phyloP scores from a whole-genome alignment of 2,888 invertebrate genomes.

The Acrobasis suavella region DNA sequence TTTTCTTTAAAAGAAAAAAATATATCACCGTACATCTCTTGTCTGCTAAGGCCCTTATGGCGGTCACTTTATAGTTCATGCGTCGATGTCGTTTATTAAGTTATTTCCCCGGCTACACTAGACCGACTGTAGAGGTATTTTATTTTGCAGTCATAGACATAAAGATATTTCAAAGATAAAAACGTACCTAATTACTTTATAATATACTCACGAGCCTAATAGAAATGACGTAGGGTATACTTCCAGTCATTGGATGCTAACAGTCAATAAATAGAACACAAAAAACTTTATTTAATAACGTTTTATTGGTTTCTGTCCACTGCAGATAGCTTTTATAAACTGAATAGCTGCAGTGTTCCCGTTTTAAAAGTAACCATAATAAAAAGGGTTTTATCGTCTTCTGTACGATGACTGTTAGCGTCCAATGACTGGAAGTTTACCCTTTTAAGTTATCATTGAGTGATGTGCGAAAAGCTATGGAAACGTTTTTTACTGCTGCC shows the following conservation, averaged over 20 bases:
- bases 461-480: background rate
- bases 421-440: too few species aligned
- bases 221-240: background rate
- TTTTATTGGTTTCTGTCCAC: too few species aligned
- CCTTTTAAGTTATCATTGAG: background rate
- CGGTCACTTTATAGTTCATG: constrained; percentile 8
- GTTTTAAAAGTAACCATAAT: too few species aligned
- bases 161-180: constrained; percentile 1
- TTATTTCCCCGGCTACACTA: constrained; percentile 6
- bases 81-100: constrained; percentile 16
- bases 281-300: too few species aligned
- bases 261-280: too few species aligned
- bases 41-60: background rate
- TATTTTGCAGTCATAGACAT: background rate
- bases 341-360: too few species aligned
- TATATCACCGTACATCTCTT: background rate
- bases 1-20: background rate
- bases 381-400: too few species aligned
- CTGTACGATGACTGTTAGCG: too few species aligned
- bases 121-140: constrained; percentile 5
- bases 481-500: too few species aligned
- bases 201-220: background rate
- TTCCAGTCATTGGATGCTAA: too few species aligned
- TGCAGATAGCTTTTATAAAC: too few species aligned
- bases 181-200: constrained; percentile 4